phyloP scores from a whole-genome alignment of 1,140 invertebrate genomes.

The Daktulosphaira vitifoliae region DNA sequence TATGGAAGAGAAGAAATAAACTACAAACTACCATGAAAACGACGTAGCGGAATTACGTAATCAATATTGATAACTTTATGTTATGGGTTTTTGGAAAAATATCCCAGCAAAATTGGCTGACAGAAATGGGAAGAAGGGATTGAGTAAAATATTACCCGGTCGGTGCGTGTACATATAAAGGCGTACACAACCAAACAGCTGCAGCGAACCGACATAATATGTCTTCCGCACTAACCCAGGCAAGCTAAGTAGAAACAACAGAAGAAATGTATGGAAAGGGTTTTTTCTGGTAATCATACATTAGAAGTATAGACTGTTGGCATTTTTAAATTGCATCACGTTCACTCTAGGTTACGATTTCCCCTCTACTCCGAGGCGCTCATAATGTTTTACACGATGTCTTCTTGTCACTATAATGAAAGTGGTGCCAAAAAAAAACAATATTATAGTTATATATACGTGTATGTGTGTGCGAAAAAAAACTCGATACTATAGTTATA shows the following conservation, averaged over 20 bases:
- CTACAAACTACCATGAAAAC: conserved; percentile 8
- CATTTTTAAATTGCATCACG: conserved; percentile 27
- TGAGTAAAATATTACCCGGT: no score
- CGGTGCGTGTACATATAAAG: no score
- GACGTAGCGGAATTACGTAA: conserved; percentile 15
- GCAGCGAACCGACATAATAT: no score
- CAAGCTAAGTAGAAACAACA: no score
- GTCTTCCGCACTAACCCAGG: no score
- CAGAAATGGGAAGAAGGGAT: neutral
- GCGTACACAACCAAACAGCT: no score
- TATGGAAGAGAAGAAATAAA: no score
- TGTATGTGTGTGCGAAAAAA: no score
- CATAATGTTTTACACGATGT: neutral
- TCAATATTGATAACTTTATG: conserved; percentile 26
- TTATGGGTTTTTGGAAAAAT: conserved; percentile 14
- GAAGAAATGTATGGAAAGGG: neutral
- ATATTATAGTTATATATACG: no score
- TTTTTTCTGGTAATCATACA: neutral
- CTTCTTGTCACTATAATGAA: no score
- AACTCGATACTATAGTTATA: neutral
- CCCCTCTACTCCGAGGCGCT: neutral
- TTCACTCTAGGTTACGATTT: neutral
- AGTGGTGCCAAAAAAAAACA: no score
- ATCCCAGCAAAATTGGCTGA: conserved; percentile 8
- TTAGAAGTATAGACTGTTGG: conserved; percentile 1